Evolutionary conservation across 2,888 invertebrate species (phyloP).

Genomic region (Latrodectus hesperus): DNA sequence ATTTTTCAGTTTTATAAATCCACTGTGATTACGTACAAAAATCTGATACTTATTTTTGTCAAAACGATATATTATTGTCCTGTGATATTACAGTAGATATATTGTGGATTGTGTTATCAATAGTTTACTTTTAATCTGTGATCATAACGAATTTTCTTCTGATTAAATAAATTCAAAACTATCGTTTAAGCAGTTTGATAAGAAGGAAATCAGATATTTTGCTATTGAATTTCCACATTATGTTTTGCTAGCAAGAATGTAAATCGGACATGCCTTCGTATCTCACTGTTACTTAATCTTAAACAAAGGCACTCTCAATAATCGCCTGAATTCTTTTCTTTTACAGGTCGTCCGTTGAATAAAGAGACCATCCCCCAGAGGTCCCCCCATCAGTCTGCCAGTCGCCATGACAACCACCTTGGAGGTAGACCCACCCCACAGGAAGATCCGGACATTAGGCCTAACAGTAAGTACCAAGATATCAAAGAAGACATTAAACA

Average conservation of each 20-base stretch:
- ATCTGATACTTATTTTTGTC: too few relatives aligned
- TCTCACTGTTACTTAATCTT: not conserved
- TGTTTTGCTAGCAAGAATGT: not conserved
- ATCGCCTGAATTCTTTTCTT: not conserved
- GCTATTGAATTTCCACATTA: not conserved
- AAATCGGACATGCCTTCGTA: not conserved
- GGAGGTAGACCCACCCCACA: constrained; percentile 49
- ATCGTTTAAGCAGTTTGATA: too few relatives aligned
- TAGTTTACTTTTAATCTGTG: too few relatives aligned
- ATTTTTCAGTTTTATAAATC: too few relatives aligned
- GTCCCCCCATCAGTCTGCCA: constrained; percentile 65
- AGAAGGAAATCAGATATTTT: not conserved
- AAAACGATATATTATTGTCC: too few relatives aligned
- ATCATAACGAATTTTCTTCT: too few relatives aligned
- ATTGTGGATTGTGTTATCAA: too few relatives aligned
- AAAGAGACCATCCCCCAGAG: constrained; percentile 66
- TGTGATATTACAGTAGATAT: too few relatives aligned
- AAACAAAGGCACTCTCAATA: not conserved
- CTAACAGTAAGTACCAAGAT: constrained; percentile 47
- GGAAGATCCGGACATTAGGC: constrained; percentile 63
- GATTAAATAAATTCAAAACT: too few relatives aligned
- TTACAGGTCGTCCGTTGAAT: constrained; percentile 59
- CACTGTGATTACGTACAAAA: too few relatives aligned
- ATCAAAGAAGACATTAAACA: too few relatives aligned
- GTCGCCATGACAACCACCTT: constrained; percentile 67